Conservation (phyloP, 2,797 vertebrate genomes). For the Serranus cabrilla region DNA sequence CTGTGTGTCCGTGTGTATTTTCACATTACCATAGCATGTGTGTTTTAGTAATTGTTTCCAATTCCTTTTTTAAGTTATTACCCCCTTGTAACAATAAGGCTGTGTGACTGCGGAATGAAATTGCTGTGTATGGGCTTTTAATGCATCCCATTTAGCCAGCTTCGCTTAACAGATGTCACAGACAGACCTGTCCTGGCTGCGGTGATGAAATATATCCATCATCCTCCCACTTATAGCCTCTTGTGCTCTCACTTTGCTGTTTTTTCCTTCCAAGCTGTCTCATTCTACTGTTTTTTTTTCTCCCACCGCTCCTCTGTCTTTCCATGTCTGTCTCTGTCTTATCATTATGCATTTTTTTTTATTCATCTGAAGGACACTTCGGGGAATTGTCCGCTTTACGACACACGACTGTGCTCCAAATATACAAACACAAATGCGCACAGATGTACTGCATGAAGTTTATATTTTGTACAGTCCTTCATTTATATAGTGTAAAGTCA, state of each 20-base stretch:
- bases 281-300: slow-evolving; percentile 64
- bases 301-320: slow-evolving; percentile 41
- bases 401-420: slow-evolving; percentile 29
- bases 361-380: slow-evolving; percentile 57
- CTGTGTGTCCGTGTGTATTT: slow-evolving; percentile 56
- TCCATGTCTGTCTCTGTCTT: slow-evolving; percentile 41
- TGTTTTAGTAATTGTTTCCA: slow-evolving; percentile 84
- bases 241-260: slow-evolving; percentile 54
- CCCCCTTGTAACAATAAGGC: slow-evolving; percentile 79
- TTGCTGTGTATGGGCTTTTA: slow-evolving; percentile 83
- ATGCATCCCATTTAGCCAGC: slow-evolving; percentile 83
- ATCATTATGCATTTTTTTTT: slow-evolving; percentile 57
- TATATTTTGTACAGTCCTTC: slow-evolving; percentile 13
- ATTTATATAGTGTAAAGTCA: slow-evolving; percentile 2
- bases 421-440: slow-evolving; percentile 18
- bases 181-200: slow-evolving; percentile 80
- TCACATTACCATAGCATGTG: slow-evolving; percentile 67
- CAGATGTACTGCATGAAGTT: slow-evolving; percentile 21
- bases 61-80: slow-evolving; percentile 81
- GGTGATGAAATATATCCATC: slow-evolving; percentile 87
- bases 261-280: slow-evolving; percentile 49
- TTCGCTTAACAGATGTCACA: slow-evolving; percentile 83
- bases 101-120: slow-evolving; percentile 80
- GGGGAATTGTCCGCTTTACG: slow-evolving; percentile 36
- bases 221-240: slow-evolving; percentile 78